Conservation (phyloP, 2,888 invertebrate genomes). For the Neoascia interrupta region DNA sequence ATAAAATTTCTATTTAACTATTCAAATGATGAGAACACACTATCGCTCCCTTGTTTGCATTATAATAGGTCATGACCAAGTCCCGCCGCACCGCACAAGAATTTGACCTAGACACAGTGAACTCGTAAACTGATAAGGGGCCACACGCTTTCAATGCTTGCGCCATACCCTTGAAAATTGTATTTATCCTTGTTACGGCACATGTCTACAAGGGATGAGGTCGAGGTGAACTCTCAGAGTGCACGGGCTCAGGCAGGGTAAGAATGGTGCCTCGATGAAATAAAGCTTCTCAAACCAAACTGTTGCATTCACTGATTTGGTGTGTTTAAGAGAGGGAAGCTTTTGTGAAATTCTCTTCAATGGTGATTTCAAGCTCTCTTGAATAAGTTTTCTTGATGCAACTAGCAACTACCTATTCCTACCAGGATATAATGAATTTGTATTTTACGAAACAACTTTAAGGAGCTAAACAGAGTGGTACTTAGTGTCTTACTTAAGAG, state of each 20-base stretch:
- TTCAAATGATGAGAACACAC: conserved; percentile 6
- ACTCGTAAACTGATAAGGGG: conserved; percentile 40
- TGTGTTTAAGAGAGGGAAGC: conserved; percentile 47
- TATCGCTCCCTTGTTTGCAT: neutral
- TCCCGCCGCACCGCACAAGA: neutral
- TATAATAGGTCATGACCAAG: conserved; percentile 55
- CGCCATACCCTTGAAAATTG: conserved; percentile 48
- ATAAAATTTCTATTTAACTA: too few species aligned
- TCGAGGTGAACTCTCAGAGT: conserved; percentile 37
- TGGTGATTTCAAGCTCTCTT: too few species aligned
- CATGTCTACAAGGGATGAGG: neutral
- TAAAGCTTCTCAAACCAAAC: conserved; percentile 43
- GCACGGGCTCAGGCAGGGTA: neutral
- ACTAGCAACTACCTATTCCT: too few species aligned
- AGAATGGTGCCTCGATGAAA: conserved; percentile 39
- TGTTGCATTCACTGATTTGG: too few species aligned
- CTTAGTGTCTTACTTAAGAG: too few species aligned
- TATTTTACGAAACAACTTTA: too few species aligned
- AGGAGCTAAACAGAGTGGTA: too few species aligned
- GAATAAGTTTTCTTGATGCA: too few species aligned
- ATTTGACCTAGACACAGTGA: conserved; percentile 65
- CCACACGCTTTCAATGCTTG: conserved; percentile 47
- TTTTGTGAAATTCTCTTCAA: conserved; percentile 2
- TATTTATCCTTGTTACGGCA: conserved; percentile 43
- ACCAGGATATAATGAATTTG: too few species aligned